Base-by-base conservation (phyloP, 2,797 vertebrate genomes). In the Bovichtus diacanthus region DNA sequence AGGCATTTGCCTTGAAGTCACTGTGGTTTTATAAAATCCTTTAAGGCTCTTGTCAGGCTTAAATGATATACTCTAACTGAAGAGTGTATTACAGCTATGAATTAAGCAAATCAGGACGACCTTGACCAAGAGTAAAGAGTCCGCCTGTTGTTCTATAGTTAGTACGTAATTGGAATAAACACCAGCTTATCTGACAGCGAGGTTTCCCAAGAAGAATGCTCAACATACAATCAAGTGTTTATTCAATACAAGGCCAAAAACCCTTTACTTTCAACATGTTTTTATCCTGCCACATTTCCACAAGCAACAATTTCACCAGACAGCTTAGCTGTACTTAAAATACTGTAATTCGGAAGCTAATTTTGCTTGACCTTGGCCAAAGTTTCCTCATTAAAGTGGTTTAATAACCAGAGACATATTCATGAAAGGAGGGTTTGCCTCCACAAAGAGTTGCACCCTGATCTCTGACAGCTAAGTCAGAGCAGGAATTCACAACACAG, bases 371-470 rank as follows among this genome's bases (percentile, higher is more conserved):
- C 93, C 94, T 95, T 94, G 93, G 91, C 93, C 90, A 90, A 93
- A 94, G 92, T 92, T 93, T 93, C 90, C 94, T 93, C 92, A 93
- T 95, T 95, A 95, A 91, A 93, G 89, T 82, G 89, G 89, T 94
- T 94, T 95, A 94, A 94, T 93, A 94, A 93, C 87, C 91, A 92
- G 86, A 95, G 92, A 93, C 93, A 87, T 82, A 84, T 92, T 94
- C 90, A 93, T 93, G 92, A 94, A 93, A 93, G 89, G 81, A 92
- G 92, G 87, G 91, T 93, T 93, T 89, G 90, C 90, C 81, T 89
- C 87, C 93, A 92, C 90, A 94, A 95, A 94, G 89, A 93, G 92
- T 89, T 92, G 88, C 87, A 90, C 91, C 91, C 91, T 93, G 94
- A 94, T 94, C 94, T 93, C 87, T 93, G 93, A 94, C 94, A 94